phyloP scores from a whole-genome alignment of 2,797 vertebrate genomes.

The Orientallactaga sibirica region DNA sequence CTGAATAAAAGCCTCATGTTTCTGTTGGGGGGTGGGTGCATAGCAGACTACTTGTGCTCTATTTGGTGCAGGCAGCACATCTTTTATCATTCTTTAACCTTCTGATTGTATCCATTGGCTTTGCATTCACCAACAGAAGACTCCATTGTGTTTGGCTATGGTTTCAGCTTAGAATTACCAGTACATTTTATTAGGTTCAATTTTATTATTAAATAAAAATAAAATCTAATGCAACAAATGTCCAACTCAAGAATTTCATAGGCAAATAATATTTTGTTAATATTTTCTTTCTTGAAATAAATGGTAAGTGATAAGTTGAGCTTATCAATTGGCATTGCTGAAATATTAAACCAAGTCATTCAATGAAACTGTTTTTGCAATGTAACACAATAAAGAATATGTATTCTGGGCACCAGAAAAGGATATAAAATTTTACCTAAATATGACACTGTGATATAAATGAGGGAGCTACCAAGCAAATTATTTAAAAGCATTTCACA shows the following conservation, averaged over 20 bases:
- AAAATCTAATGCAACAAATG: neutral
- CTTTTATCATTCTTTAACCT: neutral
- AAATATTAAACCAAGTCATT: conserved; percentile 22
- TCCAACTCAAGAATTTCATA: conserved; percentile 38
- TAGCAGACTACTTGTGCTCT: neutral
- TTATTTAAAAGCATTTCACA: neutral
- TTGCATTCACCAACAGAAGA: neutral
- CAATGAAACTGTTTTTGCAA: conserved; percentile 20
- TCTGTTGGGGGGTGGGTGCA: neutral
- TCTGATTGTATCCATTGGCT: neutral
- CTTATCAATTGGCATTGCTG: neutral
- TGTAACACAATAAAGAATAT: conserved; percentile 12
- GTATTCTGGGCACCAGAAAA: neutral
- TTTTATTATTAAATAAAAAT: conserved; percentile 37
- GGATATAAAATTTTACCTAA: neutral
- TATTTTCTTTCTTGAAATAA: conserved; percentile 34
- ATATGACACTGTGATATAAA: conserved; percentile 35
- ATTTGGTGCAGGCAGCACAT: neutral
- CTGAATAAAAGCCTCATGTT: neutral
- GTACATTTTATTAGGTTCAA: neutral
- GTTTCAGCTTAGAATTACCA: neutral
- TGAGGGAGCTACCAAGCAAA: conserved; percentile 44
- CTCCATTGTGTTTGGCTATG: no score
- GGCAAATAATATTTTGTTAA: neutral
- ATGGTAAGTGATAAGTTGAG: neutral